These are phyloP conservation scores for Pseudopleuronectes americanus DNA, from an alignment of 2,797 vertebrate species.

Conservation along the genomic window DNA sequence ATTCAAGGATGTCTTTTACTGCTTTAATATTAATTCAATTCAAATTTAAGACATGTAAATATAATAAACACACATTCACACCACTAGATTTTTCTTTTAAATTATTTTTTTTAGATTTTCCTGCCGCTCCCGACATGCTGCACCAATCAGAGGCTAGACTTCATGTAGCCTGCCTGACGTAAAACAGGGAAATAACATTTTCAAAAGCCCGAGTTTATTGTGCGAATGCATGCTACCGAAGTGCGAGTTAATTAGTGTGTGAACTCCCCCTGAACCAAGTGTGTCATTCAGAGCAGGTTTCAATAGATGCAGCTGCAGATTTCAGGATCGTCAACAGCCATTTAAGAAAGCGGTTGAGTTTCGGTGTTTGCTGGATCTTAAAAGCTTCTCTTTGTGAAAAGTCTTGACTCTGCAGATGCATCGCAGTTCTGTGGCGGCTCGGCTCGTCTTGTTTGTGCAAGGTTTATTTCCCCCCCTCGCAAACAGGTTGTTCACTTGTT, in stretches of 20 bases:
- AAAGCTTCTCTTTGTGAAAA: slow-evolving; percentile 21
- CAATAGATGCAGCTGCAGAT: not conserved
- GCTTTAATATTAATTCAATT: not conserved
- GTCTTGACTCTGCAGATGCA: slow-evolving; percentile 13
- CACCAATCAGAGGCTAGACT: not conserved
- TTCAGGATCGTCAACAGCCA: slow-evolving; percentile 27
- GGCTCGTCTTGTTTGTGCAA: slow-evolving; percentile 50
- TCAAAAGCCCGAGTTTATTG: slow-evolving; percentile 1
- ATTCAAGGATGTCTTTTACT: not conserved
- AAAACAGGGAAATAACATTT: slow-evolving; percentile 3
- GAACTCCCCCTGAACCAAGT: slow-evolving; percentile 11
- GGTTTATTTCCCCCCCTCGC: slow-evolving; percentile 48
- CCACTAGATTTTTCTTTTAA: not conserved
- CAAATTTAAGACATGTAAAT: no score
- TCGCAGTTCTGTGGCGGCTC: slow-evolving; percentile 22
- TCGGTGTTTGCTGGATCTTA: slow-evolving; percentile 20
- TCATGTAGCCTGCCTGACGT: not conserved
- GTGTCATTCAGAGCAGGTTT: slow-evolving; percentile 6
- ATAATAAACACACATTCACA: no score
- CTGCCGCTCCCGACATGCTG: not conserved
- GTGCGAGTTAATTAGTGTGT: slow-evolving; percentile 28
- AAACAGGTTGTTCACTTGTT: slow-evolving; percentile 61
- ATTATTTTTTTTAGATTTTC: not conserved
- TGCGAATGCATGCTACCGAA: not conserved
- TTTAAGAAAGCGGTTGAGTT: slow-evolving; percentile 8